A percentile compares a stretch with the other conserved stretches of the same genome.
phyloP scores from a whole-genome alignment of 2,888 invertebrate species.

The Rhagonycha fulva region DNA sequence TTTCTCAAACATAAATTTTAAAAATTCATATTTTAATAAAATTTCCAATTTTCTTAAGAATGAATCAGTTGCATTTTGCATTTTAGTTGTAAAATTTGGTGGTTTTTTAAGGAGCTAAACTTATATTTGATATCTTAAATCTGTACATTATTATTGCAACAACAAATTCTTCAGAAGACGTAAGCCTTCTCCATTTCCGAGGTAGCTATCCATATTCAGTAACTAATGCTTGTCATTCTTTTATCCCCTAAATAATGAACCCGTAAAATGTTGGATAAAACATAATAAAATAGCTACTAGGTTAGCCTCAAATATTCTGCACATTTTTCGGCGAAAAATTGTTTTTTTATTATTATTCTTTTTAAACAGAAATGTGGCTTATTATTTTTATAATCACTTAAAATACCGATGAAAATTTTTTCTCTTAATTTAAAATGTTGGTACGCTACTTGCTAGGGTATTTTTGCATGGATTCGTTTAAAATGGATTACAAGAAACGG shows the following conservation, averaged over 20 bases:
- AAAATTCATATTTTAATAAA: too few relatives aligned
- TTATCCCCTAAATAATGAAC: constrained; percentile 17
- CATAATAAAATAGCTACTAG: constrained; percentile 15
- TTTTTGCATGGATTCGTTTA: too few relatives aligned
- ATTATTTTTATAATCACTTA: neutral
- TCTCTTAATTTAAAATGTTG: too few relatives aligned
- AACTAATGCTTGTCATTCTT: neutral
- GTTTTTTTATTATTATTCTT: neutral
- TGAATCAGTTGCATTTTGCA: too few relatives aligned
- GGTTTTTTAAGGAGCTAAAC: neutral
- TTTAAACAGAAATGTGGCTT: neutral
- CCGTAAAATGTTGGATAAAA: constrained; percentile 16
- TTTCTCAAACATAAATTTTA: too few relatives aligned
- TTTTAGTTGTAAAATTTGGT: neutral
- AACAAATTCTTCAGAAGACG: neutral
- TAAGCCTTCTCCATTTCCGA: neutral
- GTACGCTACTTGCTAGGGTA: too few relatives aligned
- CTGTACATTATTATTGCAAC: neutral
- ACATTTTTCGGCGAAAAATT: neutral
- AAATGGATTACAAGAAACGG: too few relatives aligned
- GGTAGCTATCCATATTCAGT: constrained; percentile 3
- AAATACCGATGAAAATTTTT: neutral
- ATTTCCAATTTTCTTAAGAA: too few relatives aligned
- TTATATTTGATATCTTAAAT: neutral
- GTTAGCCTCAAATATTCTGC: constrained; percentile 6